Evolutionary conservation across 1,140 invertebrate genomes (phyloP).

Genomic region (Acyrthosiphon pisum): DNA sequence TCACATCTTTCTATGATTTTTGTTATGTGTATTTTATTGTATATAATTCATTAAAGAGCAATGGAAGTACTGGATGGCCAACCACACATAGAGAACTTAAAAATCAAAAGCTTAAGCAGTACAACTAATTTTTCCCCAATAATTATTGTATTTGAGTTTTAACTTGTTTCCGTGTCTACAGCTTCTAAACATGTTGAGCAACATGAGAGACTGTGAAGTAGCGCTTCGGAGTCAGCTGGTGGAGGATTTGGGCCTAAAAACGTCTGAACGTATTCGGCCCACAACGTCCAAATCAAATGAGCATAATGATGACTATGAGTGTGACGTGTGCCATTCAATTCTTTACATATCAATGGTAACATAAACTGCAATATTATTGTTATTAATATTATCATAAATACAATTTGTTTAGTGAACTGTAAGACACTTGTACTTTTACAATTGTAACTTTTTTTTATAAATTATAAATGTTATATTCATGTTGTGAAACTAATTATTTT

Average conservation of each 20-base stretch:
- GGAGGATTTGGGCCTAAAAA: conserved; percentile 68
- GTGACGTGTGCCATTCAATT: conserved; percentile 80
- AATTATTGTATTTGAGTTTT: not conserved
- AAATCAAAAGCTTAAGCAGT: too few relatives aligned
- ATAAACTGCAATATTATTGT: not conserved
- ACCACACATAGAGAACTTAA: too few relatives aligned
- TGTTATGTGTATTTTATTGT: too few relatives aligned
- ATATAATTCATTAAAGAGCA: too few relatives aligned
- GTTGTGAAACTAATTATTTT: too few relatives aligned
- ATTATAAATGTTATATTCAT: too few relatives aligned
- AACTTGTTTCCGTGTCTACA: conserved; percentile 59
- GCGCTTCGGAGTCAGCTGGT: conserved; percentile 66
- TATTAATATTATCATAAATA: too few relatives aligned
- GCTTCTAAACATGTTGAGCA: conserved; percentile 66
- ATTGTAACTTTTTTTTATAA: not conserved
- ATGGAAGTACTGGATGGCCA: too few relatives aligned
- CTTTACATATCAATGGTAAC: conserved; percentile 80
- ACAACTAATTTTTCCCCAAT: too few relatives aligned
- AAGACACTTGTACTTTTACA: not conserved
- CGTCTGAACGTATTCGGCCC: conserved; percentile 69
- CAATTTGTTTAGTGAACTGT: not conserved
- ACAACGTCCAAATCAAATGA: conserved; percentile 67
- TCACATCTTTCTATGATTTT: too few relatives aligned
- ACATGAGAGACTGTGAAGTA: conserved; percentile 68
- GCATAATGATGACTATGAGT: conserved; percentile 77